Percentiles rank a stretch among this genome's conserved stretches.
phyloP scores from a whole-genome alignment of 2,797 vertebrate species.

The Darevskia mixta region DNA sequence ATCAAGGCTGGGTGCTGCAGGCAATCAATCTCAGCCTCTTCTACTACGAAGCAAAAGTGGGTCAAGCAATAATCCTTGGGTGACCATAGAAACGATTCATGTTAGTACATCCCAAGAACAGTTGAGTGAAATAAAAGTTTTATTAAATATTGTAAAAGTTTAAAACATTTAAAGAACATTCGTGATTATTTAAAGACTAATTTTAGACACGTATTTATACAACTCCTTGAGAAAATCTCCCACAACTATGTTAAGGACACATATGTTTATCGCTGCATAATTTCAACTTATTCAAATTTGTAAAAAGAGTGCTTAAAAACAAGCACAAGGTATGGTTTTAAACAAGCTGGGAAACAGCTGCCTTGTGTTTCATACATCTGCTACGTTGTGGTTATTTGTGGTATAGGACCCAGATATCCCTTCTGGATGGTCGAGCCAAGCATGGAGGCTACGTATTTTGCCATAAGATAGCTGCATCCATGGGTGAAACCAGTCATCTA shows the following conservation, averaged over 20 bases:
- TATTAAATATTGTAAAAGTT: slow-evolving; percentile 62
- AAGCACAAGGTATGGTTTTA: not conserved
- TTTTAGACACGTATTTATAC: slow-evolving; percentile 28
- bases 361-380: not conserved
- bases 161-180: slow-evolving; percentile 40
- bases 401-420: not conserved
- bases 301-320: not conserved
- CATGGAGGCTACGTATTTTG: too few species aligned
- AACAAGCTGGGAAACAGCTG: not conserved
- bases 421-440: not conserved
- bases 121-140: slow-evolving; percentile 23
- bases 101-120: slow-evolving; percentile 8
- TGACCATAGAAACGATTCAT: slow-evolving; percentile 30
- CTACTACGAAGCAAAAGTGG: slow-evolving; percentile 23
- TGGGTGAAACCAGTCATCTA: not conserved
- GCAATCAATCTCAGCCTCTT: slow-evolving; percentile 13
- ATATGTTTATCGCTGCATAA: slow-evolving; percentile 23
- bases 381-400: not conserved
- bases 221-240: slow-evolving; percentile 14
- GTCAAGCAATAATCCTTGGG: slow-evolving; percentile 21
- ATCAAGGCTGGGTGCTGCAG: slow-evolving; percentile 20
- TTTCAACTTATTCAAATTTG: slow-evolving; percentile 8
- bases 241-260: not conserved
- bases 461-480: not conserved
- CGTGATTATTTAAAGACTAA: slow-evolving; percentile 46